Evolutionary conservation across 2,797 vertebrate species (phyloP).

Genomic region (Acropternis orthonyx): DNA sequence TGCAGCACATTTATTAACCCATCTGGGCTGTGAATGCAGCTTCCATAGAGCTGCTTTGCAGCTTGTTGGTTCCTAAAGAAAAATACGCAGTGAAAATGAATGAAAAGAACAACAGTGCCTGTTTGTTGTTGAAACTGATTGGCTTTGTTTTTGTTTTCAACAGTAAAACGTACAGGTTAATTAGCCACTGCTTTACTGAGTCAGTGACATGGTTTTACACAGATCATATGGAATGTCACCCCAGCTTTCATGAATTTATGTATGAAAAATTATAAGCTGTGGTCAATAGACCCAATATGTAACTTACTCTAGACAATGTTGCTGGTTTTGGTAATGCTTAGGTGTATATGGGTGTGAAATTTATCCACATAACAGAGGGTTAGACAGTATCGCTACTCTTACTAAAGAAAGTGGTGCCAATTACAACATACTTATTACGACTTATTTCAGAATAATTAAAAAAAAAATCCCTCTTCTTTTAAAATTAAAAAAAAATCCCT

Average conservation of each 20-base stretch:
- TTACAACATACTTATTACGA: neutral
- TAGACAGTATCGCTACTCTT: neutral
- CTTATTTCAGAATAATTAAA: neutral
- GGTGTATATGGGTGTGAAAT: neutral
- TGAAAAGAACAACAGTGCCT: neutral
- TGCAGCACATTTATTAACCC: neutral
- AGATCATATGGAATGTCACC: rapidly evolving
- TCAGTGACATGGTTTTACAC: neutral
- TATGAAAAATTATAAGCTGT: neutral
- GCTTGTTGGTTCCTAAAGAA: neutral
- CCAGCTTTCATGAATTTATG: neutral
- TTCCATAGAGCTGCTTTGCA: neutral
- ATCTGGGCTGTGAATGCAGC: neutral
- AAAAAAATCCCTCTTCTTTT: neutral
- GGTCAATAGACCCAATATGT: neutral
- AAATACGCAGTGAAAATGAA: neutral
- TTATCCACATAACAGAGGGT: neutral
- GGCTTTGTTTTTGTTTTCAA: neutral
- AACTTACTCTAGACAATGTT: neutral
- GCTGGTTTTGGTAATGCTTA: neutral
- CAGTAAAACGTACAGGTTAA: neutral
- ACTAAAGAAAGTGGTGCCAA: neutral
- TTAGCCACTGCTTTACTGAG: neutral
- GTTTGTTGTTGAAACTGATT: neutral
- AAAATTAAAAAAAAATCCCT: neutral